Evolutionary conservation across 2,797 vertebrate species (phyloP).

Genomic region (Danio albolineatus): DNA sequence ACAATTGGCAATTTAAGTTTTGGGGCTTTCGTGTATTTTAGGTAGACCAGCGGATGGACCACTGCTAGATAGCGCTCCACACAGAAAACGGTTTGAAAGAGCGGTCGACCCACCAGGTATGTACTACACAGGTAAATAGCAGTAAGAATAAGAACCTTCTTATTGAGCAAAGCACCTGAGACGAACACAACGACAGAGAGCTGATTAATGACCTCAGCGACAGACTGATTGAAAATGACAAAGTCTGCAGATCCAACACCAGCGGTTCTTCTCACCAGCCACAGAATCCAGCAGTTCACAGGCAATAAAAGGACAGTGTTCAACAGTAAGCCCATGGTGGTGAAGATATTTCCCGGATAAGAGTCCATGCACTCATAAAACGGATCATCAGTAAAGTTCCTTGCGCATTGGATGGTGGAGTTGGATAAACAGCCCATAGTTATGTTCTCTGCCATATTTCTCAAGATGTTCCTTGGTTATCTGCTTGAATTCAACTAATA

Average conservation of each 20-base stretch:
- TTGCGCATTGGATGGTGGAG: neutral
- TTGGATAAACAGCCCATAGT: neutral
- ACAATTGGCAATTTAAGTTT: neutral
- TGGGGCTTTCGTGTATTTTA: neutral
- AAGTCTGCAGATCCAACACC: neutral
- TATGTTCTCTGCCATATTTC: neutral
- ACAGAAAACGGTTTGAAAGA: constrained; percentile 30
- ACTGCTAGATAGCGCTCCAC: constrained; percentile 34
- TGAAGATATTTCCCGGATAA: neutral
- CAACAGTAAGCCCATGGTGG: neutral
- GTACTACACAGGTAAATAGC: constrained; percentile 1
- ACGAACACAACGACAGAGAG: neutral
- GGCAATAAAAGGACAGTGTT: neutral
- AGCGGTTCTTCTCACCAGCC: neutral
- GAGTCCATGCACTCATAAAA: neutral
- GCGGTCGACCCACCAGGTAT: constrained; percentile 10
- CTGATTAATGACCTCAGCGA: constrained; percentile 14
- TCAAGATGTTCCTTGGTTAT: neutral
- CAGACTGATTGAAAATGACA: constrained; percentile 6
- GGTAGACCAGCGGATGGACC: constrained; percentile 35
- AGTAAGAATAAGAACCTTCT: neutral
- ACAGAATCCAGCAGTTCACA: constrained; percentile 35
- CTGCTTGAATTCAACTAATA: neutral
- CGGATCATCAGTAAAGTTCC: neutral
- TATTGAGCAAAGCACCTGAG: neutral